These are phyloP conservation scores for Metacarcinus magister DNA, from an alignment of 2,888 invertebrate genomes.

Conservation along the genomic window DNA sequence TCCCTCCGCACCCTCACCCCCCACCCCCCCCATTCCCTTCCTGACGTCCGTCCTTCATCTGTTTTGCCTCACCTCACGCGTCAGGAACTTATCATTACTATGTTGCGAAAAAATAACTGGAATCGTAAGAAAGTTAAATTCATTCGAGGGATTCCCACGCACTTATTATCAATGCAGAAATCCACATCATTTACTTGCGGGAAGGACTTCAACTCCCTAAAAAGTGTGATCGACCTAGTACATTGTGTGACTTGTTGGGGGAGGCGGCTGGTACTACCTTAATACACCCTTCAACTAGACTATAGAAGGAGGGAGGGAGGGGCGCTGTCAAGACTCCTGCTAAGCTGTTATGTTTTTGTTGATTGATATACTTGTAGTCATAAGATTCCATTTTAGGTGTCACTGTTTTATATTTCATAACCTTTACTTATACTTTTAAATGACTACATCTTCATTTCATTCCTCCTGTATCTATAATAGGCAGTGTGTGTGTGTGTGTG, in stretches of 20 bases:
- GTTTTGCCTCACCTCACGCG: background rate
- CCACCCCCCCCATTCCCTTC: no score
- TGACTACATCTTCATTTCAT: no score
- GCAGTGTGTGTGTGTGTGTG: no score
- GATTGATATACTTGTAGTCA: no score
- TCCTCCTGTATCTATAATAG: background rate
- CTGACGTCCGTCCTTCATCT: background rate
- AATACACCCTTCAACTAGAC: no score
- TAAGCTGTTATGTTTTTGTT: no score
- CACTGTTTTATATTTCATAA: no score
- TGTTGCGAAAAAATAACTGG: background rate
- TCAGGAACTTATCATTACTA: background rate
- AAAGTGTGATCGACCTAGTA: background rate
- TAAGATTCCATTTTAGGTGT: no score
- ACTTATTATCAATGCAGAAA: background rate
- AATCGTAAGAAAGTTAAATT: background rate
- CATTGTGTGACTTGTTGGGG: background rate
- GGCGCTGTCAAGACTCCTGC: no score
- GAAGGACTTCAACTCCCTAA: constrained; percentile 8
- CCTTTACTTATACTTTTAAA: no score
- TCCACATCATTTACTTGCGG: background rate
- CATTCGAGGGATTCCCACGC: background rate
- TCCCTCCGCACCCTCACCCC: no score
- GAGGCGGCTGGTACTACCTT: background rate
- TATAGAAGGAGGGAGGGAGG: no score